Evolutionary conservation across 53 echinoderm and acorn worm species (phyloP), one percentile per base, ranked within the genome.

Genomic region (Henricia sp.): DNA sequence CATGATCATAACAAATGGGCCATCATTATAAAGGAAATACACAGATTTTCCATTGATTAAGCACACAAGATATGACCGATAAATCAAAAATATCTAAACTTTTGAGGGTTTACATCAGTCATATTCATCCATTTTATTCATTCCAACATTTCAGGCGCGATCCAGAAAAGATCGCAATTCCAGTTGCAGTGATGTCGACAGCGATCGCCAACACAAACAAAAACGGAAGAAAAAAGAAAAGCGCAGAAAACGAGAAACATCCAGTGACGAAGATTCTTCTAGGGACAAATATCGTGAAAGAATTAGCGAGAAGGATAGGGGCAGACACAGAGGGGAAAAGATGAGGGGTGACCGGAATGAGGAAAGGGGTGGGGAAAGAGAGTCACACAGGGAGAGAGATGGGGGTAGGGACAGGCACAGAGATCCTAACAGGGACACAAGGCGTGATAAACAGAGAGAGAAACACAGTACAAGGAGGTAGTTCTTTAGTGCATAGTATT

Each of bases 401-500:
- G 33, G 68, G n/a, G 84, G 56, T 25, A 87, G 78, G 42, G 82
- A 82, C 13, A 87, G 78, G 25, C 68, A 70, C 2, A 77, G 70
- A 38, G 67, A 87, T 19, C 46, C 70, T 39, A 71, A 78, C 29
- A 69, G 88, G 32, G 73, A 85, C 14, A 84, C 55, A 38, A 20
- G 50, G 24, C 2, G 83, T 19, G 83, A 69, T 0, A 83, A 70
- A 12, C 36, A 25, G 32, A 51, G 70, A 53, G 53, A 69, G 24
- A 53, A 70, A 37, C 36, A 85, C 1, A 72, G 70, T 71, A 51
- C 67, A 1, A 32, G 33, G 17, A 83, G 50, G 50, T 37, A 52
- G n/a, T n/a, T n/a, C n/a, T n/a, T n/a, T n/a, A n/a, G 35, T n/a
- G n/a, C n/a, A n/a, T n/a, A n/a, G n/a, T n/a, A n/a, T n/a, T n/a